phyloP scores from a whole-genome alignment of 2,113 vertebrate genomes.

The Lycocorax pyrrhopterus region DNA sequence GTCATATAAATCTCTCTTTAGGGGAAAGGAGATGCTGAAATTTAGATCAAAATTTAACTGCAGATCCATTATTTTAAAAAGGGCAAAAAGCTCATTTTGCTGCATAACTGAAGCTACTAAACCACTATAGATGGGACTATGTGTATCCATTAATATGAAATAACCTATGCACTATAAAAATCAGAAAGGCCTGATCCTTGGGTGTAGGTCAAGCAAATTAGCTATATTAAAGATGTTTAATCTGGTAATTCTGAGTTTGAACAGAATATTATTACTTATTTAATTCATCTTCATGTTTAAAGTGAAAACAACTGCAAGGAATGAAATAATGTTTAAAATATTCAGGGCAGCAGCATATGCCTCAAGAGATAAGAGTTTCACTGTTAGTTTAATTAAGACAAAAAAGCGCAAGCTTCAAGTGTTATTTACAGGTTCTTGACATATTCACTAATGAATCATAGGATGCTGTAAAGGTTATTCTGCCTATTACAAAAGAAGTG shows the following conservation, averaged over 20 bases:
- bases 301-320: background rate
- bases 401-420: background rate
- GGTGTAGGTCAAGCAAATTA: background rate
- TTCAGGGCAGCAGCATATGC: background rate
- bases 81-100: background rate
- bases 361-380: conserved; percentile 33
- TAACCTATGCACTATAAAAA: background rate
- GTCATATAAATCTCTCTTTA: background rate
- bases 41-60: background rate
- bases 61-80: background rate
- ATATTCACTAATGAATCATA: conserved; percentile 40
- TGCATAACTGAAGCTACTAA: background rate
- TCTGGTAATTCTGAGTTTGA: background rate
- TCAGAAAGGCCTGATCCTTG: background rate
- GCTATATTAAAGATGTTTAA: background rate
- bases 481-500: conserved; percentile 21
- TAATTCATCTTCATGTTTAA: conserved; percentile 10
- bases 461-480: conserved; percentile 16
- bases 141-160: background rate
- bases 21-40: background rate
- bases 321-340: conserved; percentile 35
- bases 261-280: background rate
- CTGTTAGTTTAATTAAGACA: conserved; percentile 34
- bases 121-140: background rate
- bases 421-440: conserved; percentile 39